These are phyloP conservation scores for Coranthus polyacanthus DNA, from an alignment of 2,797 vertebrate genomes.

Conservation along the genomic window DNA sequence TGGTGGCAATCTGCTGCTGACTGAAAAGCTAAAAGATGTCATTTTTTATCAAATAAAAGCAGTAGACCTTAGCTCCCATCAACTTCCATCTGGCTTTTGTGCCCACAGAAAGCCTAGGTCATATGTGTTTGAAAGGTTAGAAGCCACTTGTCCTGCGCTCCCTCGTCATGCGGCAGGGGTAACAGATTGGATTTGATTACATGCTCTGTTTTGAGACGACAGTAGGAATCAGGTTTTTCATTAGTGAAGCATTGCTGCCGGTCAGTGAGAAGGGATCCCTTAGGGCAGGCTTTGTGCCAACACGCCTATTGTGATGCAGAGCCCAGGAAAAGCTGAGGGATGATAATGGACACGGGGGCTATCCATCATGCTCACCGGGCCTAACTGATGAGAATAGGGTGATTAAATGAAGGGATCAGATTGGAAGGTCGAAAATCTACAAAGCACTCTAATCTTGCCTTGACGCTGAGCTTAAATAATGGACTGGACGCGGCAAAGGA, in stretches of 20 bases:
- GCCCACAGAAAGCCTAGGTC: constrained; percentile 21
- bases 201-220: constrained; percentile 44
- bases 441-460: constrained; percentile 60
- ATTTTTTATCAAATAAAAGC: constrained; percentile 38
- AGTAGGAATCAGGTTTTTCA: constrained; percentile 71
- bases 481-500: constrained; percentile 33
- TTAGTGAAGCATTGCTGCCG: constrained; percentile 59
- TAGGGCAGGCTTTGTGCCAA: constrained; percentile 76
- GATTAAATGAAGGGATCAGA: constrained; percentile 71
- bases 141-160: constrained; percentile 10
- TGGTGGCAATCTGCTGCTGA: constrained; percentile 56
- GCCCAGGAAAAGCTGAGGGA: constrained; percentile 66
- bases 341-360: constrained; percentile 57
- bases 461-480: constrained; percentile 60
- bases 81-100: constrained; percentile 49
- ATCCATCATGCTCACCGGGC: constrained; percentile 65
- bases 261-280: constrained; percentile 57
- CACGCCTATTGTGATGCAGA: constrained; percentile 76
- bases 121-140: constrained; percentile 11
- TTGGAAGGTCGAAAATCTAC: constrained; percentile 59
- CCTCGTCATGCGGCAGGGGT: constrained; percentile 13
- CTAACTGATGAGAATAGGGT: constrained; percentile 62
- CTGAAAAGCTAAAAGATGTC: constrained; percentile 48
- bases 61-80: constrained; percentile 18
- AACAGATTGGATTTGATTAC: constrained; percentile 32